Evolutionary conservation across 2,888 invertebrate species (phyloP), one percentile per base, ranked within the genome.

Genomic region (Sthenelais limicola): DNA sequence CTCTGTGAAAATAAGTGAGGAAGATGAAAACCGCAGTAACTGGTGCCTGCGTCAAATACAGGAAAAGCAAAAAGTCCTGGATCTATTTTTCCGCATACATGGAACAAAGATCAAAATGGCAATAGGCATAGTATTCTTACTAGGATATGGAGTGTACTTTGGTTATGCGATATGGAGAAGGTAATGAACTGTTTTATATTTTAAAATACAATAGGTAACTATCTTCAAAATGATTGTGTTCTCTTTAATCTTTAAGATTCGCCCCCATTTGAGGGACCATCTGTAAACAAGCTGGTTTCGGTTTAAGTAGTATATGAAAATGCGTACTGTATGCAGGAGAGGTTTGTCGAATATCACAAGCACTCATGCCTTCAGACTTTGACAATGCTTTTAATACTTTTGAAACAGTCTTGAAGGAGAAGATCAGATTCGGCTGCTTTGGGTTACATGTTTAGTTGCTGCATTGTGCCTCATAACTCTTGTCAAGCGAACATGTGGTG

Each of bases 391-490:
- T n/a, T n/a, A n/a, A n/a, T n/a, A n/a, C n/a, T n/a, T n/a, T 54
- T 30, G 12, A 38, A 21, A 1, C 62, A 32, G 69, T 35, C 58
- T 73, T 35, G 30, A 66, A 24, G 33, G 33, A 52, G 48, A 73
- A 68, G 72, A 68, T 7, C 74, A 74, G 21, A 48, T 76, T 35
- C 43, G 76, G 5, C 74, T 76, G 32, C 72, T 76, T 9, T 76
- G 76, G 76, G 68, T 76, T 43, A 74, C 76, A 1, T 33, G 70
- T 43, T 4, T 74, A 15, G 74, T 32, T 12, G 62, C 69, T 5
- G 69, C 66, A 32, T 2, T 74, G 30, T 38, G 56, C 48, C 21
- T 58, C 24, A 66, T 74, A n/a, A 30, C 30, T 21, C 18, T 74
- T 9, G 24, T 74, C 49, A 49, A 35, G 28, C 58, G 38, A n/a